phyloP scores from a whole-genome alignment of 2,113 vertebrate genomes.

The Nothoprocta perdicaria region DNA sequence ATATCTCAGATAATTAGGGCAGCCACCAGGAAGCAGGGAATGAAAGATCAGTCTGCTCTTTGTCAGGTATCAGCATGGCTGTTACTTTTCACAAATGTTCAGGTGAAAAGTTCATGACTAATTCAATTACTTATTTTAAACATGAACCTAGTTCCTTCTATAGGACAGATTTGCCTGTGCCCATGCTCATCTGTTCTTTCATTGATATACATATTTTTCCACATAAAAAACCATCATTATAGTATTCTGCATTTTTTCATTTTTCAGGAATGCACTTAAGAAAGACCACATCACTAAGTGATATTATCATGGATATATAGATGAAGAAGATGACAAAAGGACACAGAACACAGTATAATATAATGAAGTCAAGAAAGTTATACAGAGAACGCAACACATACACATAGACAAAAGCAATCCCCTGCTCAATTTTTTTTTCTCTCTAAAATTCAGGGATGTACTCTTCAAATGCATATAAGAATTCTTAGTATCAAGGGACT shows the following conservation, averaged over 20 bases:
- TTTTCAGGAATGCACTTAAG: background rate
- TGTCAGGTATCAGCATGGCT: background rate
- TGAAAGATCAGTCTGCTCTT: background rate
- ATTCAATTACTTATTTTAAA: background rate
- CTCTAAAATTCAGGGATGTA: background rate
- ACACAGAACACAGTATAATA: background rate
- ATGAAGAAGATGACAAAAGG: background rate
- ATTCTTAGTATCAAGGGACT: background rate
- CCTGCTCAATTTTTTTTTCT: accelerated
- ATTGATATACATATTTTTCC: background rate
- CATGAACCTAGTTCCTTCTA: background rate
- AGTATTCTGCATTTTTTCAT: background rate
- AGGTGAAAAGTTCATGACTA: background rate
- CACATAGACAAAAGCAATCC: background rate
- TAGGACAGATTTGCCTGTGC: background rate
- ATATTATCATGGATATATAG: background rate
- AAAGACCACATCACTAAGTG: background rate
- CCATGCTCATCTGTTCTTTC: background rate
- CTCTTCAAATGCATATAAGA: background rate
- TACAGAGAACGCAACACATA: accelerated
- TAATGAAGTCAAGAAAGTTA: background rate
- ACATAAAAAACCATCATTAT: background rate
- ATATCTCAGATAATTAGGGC: background rate
- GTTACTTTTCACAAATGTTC: background rate
- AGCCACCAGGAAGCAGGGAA: background rate